A percentile compares a stretch with the other conserved stretches of the same genome.
phyloP scores from a whole-genome alignment of 2,888 invertebrate genomes.

The Mythimna pallens region DNA sequence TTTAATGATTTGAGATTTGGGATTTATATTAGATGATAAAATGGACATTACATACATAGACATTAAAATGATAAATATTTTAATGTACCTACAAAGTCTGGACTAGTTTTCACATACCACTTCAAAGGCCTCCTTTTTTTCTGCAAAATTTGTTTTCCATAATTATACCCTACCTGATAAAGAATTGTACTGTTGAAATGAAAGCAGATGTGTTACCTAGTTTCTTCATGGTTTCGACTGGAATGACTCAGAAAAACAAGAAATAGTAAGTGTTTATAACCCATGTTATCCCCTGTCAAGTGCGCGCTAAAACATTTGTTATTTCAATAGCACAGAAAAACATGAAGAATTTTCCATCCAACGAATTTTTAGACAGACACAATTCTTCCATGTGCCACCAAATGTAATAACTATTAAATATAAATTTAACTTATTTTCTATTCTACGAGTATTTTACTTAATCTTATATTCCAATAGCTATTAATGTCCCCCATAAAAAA shows the following conservation, averaged over 20 bases:
- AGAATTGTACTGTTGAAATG: not conserved
- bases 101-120: not conserved
- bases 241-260: not conserved
- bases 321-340: not conserved
- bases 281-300: not conserved
- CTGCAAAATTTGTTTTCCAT: not conserved
- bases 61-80: no score
- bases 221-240: not conserved
- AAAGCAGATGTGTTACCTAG: no score
- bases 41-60: no score
- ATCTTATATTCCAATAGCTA: constrained; percentile 26
- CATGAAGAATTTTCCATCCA: not conserved
- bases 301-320: not conserved
- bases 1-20: no score
- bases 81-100: not conserved
- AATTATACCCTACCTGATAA: not conserved
- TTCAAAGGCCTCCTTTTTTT: not conserved
- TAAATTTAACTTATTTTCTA: constrained; percentile 24
- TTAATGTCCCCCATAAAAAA: constrained; percentile 32
- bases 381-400: not conserved
- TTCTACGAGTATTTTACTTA: constrained; percentile 13
- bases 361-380: not conserved
- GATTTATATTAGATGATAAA: no score
- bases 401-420: not conserved
- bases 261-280: not conserved